Base-by-base conservation (phyloP, 2,888 invertebrate genomes). In the Leptinotarsa rubiginosa region DNA sequence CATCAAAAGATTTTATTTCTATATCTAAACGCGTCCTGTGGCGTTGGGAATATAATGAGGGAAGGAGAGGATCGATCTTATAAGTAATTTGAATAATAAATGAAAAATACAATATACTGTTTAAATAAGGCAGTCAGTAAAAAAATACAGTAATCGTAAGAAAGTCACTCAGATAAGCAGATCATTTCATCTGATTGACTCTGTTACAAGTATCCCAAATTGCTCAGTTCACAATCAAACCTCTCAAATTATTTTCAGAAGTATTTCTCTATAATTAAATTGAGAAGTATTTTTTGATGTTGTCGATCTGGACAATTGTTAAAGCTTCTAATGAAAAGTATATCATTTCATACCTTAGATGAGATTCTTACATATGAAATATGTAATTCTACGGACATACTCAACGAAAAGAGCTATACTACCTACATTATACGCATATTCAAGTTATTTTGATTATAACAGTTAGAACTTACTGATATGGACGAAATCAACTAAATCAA, bases 111-210 rank as follows among this genome's bases (percentile, higher is more conserved):
- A 75, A 78, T 72, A 76, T 74, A 75, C 74, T 77, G 72, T 77
- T 73, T 78, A 79, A 80, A 80, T 81, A 81, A 82, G 82, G 82
- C 82, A 82, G 82, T 82, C 78, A 79, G 77, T 76, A 80, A 79
- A 78, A 79, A 82, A 79, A 77, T 77, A 78, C 73, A 79, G 65
- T 69, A 73, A 1, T 69, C 47, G 20, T 50, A 47, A 20, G 18
- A 56, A 49, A 20, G 16, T 56, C 56, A 69, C 56, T 69, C 18
- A 31, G 4, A 16, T 62, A n/a, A 62, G 16, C 12, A 31, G 15
- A 16, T 18, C n/a, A 62, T 18, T n/a, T n/a, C 4, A 62, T 13
- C 12, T 31, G n/a, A 62, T n/a, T 62, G 31, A 62, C 31, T 62
- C n/a, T 62, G 16, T 31, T 62, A 31, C 31, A 62, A 62, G 25